phyloP scores from a whole-genome alignment of 2,113 vertebrate genomes.

The Charadrius vociferus region DNA sequence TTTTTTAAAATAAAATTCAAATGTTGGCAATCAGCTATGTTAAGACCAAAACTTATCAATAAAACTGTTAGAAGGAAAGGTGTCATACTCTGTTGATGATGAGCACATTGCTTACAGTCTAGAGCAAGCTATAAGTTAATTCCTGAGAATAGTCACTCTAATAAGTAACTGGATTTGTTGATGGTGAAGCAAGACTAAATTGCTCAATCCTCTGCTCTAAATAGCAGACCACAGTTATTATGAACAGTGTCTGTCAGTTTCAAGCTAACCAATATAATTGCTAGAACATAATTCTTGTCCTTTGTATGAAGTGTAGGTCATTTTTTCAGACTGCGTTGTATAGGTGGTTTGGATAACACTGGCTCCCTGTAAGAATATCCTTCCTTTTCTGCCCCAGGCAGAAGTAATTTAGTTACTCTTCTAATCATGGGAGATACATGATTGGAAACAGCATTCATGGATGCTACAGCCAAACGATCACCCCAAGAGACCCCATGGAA shows the following conservation, averaged over 20 bases:
- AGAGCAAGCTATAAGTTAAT: background rate
- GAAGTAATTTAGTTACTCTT: background rate
- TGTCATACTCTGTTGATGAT: background rate
- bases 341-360: background rate
- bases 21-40: background rate
- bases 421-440: background rate
- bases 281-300: background rate
- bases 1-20: background rate
- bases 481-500: background rate
- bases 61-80: background rate
- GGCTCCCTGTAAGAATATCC: background rate
- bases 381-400: background rate
- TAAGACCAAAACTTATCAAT: background rate
- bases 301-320: background rate
- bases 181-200: conserved; percentile 22
- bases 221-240: background rate
- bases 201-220: conserved; percentile 10
- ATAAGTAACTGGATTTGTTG: conserved; percentile 42
- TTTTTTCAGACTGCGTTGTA: background rate
- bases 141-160: background rate
- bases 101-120: background rate
- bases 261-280: background rate
- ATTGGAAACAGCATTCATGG: background rate
- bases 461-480: background rate
- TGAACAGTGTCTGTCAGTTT: background rate